Percentiles rank a stretch among this genome's conserved stretches.
These are phyloP conservation scores for Acanthopleura granulata DNA, from an alignment of 2,888 invertebrate genomes.

Conservation along the genomic window DNA sequence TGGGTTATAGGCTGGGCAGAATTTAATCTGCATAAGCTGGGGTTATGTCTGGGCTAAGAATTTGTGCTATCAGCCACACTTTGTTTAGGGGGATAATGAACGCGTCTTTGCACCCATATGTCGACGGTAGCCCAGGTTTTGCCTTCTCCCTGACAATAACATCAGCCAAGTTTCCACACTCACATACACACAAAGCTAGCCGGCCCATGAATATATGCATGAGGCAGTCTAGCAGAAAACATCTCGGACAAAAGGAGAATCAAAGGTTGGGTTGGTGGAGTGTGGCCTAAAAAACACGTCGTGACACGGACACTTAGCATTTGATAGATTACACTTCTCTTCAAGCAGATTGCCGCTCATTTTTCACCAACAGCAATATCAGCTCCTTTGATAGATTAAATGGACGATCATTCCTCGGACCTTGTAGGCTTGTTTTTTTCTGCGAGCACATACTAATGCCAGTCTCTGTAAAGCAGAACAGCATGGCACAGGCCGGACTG, in stretches of 20 bases:
- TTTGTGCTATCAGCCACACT: not conserved
- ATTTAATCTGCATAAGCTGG: too few relatives aligned
- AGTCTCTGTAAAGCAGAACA: too few relatives aligned
- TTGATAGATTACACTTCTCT: constrained; percentile 12
- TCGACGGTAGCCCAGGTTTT: not conserved
- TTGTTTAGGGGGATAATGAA: not conserved
- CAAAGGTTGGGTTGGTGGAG: not conserved
- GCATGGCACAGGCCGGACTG: too few relatives aligned
- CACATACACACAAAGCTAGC: not conserved
- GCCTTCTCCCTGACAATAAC: not conserved
- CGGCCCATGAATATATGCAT: constrained; percentile 13
- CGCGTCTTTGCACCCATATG: not conserved
- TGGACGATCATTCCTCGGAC: not conserved
- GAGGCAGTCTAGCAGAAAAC: constrained; percentile 10
- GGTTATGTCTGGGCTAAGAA: not conserved
- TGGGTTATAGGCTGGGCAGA: too few relatives aligned
- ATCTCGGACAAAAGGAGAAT: not conserved
- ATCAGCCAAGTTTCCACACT: not conserved
- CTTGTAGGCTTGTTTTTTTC: not conserved
- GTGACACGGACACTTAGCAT: not conserved
- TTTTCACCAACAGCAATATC: constrained; percentile 1
- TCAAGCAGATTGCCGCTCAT: not conserved
- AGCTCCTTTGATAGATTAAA: not conserved
- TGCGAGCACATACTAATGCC: too few relatives aligned
- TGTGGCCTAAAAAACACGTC: not conserved